phyloP scores from a whole-genome alignment of 2,888 invertebrate species.

The Opisthograptis luteolata region DNA sequence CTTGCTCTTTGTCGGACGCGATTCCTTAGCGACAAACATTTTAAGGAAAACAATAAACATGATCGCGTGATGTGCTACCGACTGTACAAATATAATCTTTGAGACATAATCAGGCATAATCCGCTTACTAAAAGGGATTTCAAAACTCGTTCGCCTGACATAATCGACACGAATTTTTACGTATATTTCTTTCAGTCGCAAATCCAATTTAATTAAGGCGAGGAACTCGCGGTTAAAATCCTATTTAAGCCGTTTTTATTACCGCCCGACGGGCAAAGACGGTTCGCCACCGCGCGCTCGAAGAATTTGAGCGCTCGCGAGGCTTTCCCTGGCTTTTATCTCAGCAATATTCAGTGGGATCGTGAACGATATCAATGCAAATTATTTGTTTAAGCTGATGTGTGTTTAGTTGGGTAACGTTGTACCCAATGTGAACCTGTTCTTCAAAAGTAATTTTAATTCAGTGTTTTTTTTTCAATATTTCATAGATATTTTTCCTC shows the following conservation, averaged over 20 bases:
- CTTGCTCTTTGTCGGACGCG: slow-evolving; percentile 18
- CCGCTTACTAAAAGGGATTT: slow-evolving; percentile 71
- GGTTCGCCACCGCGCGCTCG: slow-evolving; percentile 75
- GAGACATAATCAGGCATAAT: slow-evolving; percentile 58
- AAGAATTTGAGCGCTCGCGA: slow-evolving; percentile 78
- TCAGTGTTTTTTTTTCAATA: no score
- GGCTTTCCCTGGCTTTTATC: slow-evolving; percentile 78
- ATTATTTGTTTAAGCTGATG: slow-evolving; percentile 60
- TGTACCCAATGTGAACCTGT: not conserved
- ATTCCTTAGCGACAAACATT: slow-evolving; percentile 33
- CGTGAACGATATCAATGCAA: slow-evolving; percentile 74
- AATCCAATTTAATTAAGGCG: slow-evolving; percentile 85
- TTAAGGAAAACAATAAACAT: slow-evolving; percentile 39
- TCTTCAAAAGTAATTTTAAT: no score
- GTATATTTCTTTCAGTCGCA: slow-evolving; percentile 82
- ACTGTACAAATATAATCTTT: slow-evolving; percentile 56
- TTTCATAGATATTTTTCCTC: no score
- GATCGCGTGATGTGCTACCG: slow-evolving; percentile 42
- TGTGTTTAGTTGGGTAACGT: slow-evolving; percentile 1
- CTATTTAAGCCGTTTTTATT: slow-evolving; percentile 84
- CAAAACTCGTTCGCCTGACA: slow-evolving; percentile 74
- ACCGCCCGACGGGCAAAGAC: slow-evolving; percentile 82
- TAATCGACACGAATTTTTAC: slow-evolving; percentile 82
- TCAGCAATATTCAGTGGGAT: slow-evolving; percentile 65
- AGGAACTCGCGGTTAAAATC: slow-evolving; percentile 83